These are phyloP conservation scores for Sebastes schlegelii DNA, from an alignment of 2,113 vertebrate species.

Conservation along the genomic window DNA sequence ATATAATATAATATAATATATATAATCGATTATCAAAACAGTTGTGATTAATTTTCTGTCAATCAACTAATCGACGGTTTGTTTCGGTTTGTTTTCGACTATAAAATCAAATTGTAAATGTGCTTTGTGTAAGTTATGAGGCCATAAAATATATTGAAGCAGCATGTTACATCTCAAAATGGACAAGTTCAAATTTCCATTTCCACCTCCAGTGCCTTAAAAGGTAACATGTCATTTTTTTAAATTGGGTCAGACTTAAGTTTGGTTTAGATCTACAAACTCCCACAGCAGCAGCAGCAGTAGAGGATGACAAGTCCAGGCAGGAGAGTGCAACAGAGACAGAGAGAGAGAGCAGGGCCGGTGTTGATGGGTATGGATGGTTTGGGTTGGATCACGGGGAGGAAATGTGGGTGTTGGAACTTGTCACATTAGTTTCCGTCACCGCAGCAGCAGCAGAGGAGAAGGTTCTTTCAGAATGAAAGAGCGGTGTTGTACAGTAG, in stretches of 20 bases:
- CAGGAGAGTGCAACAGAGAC: conserved; percentile 25
- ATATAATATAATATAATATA: background rate
- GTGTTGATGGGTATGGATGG: conserved; percentile 18
- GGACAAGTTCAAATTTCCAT: background rate
- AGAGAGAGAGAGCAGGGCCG: conserved; percentile 11
- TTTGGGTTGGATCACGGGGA: conserved; percentile 43
- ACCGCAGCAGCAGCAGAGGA: conserved; percentile 10
- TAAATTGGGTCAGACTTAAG: background rate
- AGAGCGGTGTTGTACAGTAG: conserved; percentile 55
- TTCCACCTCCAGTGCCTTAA: background rate
- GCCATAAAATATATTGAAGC: background rate
- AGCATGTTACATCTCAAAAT: background rate
- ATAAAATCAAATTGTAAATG: background rate
- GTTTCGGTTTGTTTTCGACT: background rate
- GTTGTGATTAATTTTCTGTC: background rate
- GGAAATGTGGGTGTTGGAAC: conserved; percentile 64
- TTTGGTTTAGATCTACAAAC: conserved; percentile 5
- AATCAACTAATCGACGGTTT: background rate
- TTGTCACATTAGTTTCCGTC: conserved; percentile 65
- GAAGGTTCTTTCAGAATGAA: conserved; percentile 61
- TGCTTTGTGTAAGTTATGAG: background rate
- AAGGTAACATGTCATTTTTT: conserved; percentile 5
- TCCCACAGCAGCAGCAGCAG: background rate
- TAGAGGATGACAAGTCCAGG: conserved; percentile 28
- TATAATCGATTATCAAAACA: background rate